Base-by-base conservation (phyloP, 2,888 invertebrate genomes). In the Miltochrista miniata region DNA sequence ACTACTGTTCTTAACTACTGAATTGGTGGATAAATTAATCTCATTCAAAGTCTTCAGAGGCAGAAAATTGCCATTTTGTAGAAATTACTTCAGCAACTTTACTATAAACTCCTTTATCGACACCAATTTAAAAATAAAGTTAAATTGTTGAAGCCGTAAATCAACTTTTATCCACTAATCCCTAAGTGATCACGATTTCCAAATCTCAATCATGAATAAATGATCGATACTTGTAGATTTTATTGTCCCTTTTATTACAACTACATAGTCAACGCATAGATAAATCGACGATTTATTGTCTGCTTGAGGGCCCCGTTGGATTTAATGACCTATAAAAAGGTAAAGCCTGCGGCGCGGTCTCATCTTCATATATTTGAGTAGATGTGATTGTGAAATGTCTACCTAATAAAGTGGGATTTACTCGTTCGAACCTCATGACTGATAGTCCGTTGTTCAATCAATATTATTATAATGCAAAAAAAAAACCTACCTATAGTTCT, bases 281-380 rank as follows among this genome's bases (percentile, higher is more conserved):
- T 76, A 71, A 79, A 74, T 74, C 63, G 60, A 72, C 74, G 69
- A 79, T 74, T 75, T 74, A 76, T 72, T 66, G 67, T 74, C 74
- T 71, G 70, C 69, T 67, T 58, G 59, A 67, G 72, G 59, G 58
- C 63, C 60, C 71, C 73, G 66, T 76, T 68, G 65, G 70, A 68
- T 76, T 79, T 79, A 70, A 79, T 77, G 68, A 62, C 59, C 62
- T 68, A 76, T 79, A 79, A 81, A 81, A 76, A 68, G 64, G 66
- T 64, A 60, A 65, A 58, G 56, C 56, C 51, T 61, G 46, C 45
- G 51, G 44, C 50, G 48, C 50, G 46, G 45, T 48, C 53, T 57
- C 37, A 56, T 63, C 54, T 53, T 56, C 56, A 56, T 56, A 35
- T 45, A 51, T 47, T 54, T 59, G 45, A 33, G 7, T 15, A 11